phyloP scores from a whole-genome alignment of 1,140 invertebrate species.

The Pygmarrhopalites habei region DNA sequence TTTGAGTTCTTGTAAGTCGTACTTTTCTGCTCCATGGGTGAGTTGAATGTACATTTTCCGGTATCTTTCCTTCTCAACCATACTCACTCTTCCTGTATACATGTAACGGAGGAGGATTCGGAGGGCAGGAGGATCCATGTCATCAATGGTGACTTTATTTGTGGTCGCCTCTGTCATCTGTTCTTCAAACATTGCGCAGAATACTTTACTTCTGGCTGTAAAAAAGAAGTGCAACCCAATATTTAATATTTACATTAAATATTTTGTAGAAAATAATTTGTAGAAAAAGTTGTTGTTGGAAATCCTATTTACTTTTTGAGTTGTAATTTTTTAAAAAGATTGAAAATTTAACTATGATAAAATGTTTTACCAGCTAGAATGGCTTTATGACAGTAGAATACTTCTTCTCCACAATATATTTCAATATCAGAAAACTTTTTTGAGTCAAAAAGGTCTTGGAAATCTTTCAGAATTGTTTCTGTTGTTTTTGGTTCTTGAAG shows the following conservation, averaged over 20 bases:
- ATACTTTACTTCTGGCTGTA: constrained; percentile 15
- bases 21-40: constrained; percentile 17
- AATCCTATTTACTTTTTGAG: background rate
- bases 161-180: constrained; percentile 12
- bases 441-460: too few species aligned
- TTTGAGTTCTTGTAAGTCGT: constrained; percentile 13
- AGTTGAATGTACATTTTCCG: constrained; percentile 5
- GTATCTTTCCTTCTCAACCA: constrained; percentile 1
- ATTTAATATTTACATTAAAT: too few species aligned
- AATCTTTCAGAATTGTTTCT: too few species aligned
- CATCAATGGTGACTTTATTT: constrained; percentile 6
- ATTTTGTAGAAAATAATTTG: too few species aligned
- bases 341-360: background rate
- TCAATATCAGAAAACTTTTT: background rate
- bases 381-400: background rate
- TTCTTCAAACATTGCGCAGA: constrained; percentile 13
- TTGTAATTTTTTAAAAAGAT: background rate
- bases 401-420: background rate
- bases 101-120: constrained; percentile 13
- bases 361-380: background rate
- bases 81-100: constrained; percentile 10
- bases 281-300: too few species aligned
- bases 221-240: too few species aligned
- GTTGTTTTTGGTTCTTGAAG: too few species aligned
- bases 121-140: constrained; percentile 12